Base-by-base conservation (phyloP, 2,888 invertebrate genomes). In the Diaphora mendica region DNA sequence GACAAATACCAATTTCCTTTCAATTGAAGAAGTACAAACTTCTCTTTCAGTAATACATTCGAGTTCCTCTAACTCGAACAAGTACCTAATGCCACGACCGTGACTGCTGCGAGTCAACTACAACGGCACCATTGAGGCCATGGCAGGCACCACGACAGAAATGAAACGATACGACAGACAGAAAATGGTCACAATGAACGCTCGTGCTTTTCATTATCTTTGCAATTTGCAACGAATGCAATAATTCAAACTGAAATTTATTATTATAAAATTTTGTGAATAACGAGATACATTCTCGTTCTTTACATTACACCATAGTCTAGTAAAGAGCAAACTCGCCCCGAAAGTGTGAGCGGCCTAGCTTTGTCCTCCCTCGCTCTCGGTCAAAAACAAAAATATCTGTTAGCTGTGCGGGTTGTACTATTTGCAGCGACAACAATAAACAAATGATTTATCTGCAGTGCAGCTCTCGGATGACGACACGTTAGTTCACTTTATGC, bases 1-100 rank as follows among this genome's bases (percentile, higher is more conserved):
- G 26, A 68, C n/a, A 68, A 44, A 15, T 23, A 51, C 23, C 51
- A 26, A 68, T 51, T 68, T 68, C 51, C 68, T n/a, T 35, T 67
- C 30, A 20, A 5, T 59, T 59, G 9, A 26, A 2, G 11, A n/a
- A 23, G 11, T 55, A 26, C n/a, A 55, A 55, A 55, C n/a, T 55
- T 13, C 3, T 26, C n/a, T n/a, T n/a, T 11, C 55, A n/a, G 55
- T 55, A 26, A n/a, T n/a, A 1, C 55, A 55, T 55, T 55, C n/a
- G n/a, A 55, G 55, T 3, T n/a, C n/a, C n/a, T 55, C 11, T 0
- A n/a, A 55, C 55, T 2, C 55, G 23, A n/a, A n/a, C n/a, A 3
- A 55, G 11, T 42, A 42, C 42, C 42, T 51, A 51, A 51, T 51
- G 48, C 7, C 48, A 51, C 7, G 7, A 20, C 7, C 5, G 48